These are phyloP conservation scores for Psammodynastes pulverulentus DNA, from an alignment of 2,113 vertebrate species.

Conservation along the genomic window DNA sequence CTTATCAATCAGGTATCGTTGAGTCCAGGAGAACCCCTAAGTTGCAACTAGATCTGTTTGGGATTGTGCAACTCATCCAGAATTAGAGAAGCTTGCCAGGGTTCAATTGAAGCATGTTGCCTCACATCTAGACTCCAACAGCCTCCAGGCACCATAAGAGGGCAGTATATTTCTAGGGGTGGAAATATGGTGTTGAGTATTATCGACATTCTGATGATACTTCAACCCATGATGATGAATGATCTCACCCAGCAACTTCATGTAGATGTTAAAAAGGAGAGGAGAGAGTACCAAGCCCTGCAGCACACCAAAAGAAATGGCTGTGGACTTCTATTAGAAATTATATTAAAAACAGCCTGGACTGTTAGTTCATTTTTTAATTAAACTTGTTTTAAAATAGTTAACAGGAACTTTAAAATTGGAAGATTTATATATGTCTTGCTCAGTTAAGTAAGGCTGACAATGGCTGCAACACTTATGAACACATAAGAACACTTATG, in stretches of 20 bases:
- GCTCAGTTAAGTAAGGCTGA: conserved; percentile 40
- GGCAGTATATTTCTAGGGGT: background rate
- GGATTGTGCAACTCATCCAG: background rate
- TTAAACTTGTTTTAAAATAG: conserved; percentile 51
- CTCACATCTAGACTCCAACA: background rate
- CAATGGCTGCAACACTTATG: no score
- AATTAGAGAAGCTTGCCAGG: background rate
- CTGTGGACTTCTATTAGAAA: conserved; percentile 2
- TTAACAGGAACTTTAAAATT: conserved; percentile 47
- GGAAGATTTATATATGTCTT: conserved; percentile 38
- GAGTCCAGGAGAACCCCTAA: background rate
- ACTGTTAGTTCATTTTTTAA: conserved; percentile 32
- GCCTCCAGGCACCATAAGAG: background rate
- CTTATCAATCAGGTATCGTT: background rate
- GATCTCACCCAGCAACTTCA: background rate
- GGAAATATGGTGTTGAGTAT: background rate
- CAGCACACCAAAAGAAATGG: background rate
- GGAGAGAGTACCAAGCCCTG: background rate
- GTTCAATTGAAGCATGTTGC: background rate
- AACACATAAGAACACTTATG: conserved; percentile 31
- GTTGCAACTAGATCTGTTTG: background rate
- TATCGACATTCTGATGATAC: background rate
- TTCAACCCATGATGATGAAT: background rate
- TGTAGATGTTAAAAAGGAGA: background rate
- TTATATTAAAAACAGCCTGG: conserved; percentile 40